Evolutionary conservation across 2,113 vertebrate species (phyloP), one percentile per base, ranked within the genome.

Genomic region (Anolis sagrei): DNA sequence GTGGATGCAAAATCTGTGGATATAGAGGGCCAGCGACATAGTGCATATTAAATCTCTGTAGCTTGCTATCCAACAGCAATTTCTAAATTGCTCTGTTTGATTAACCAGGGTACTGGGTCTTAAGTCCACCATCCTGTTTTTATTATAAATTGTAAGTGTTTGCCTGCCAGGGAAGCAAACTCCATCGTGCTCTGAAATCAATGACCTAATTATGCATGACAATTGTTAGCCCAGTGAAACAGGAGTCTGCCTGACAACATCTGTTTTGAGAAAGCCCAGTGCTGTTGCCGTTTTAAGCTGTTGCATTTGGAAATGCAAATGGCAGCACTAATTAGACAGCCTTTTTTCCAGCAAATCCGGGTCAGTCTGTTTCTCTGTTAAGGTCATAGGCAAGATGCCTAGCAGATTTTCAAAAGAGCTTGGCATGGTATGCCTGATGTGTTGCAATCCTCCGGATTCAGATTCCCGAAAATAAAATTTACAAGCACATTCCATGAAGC

Each of bases 141-240:
- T 77, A 48, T 77, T 91, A 62, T 66, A 66, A 86, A 87, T 90
- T 84, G 86, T 87, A 25, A 72, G 81, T 83, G 39, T 92, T 87
- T 93, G 88, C 84, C 90, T 91, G 75, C 6, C 29, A 91, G 87
- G 16, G 74, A 76, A 75, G 83, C 82, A 91, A 90, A 86, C 81
- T 87, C 90, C 79, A 84, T 88, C 92, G 92, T 85, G 70, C 88
- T 93, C 73, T 88, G 91, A 82, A 94, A 93, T 83, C 85, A 19
- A 82, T 94, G 93, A 94, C 90, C 4, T 93, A 92, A 94, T 94
- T 91, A 81, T 73, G 61, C 82, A 75, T 92, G 93, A 93, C 93
- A 93, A 93, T 89, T 89, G 89, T 94, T 93, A 94, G 91, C 29
- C 91, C 90, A 88, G 66, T 88, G 91, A 93, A 93, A 94, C 69